phyloP scores from a whole-genome alignment of 2,113 vertebrate species.

The Sciurus niger region DNA sequence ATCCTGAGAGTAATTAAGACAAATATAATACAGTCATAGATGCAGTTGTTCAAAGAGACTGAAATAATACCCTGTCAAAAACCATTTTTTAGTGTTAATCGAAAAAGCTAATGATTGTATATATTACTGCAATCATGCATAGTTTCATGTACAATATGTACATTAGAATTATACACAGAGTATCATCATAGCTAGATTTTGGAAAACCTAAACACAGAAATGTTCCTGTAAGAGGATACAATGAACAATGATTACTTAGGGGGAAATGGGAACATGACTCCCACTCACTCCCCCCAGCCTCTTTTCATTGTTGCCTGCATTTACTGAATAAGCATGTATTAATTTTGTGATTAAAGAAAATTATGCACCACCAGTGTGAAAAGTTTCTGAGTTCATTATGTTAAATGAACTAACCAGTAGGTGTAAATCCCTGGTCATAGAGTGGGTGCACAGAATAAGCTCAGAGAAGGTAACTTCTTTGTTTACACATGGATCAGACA shows the following conservation, averaged over 20 bases:
- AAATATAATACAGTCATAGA: neutral
- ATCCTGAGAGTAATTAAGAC: constrained; percentile 15
- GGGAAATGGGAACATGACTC: neutral
- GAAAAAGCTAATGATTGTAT: constrained; percentile 1
- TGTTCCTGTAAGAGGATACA: neutral
- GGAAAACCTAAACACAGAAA: constrained; percentile 25
- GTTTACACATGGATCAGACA: neutral
- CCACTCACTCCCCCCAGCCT: neutral
- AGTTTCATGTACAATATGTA: neutral
- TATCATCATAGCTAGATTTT: neutral
- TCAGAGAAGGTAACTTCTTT: neutral
- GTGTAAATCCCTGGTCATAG: neutral
- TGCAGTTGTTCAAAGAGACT: neutral
- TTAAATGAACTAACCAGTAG: neutral
- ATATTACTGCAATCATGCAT: neutral
- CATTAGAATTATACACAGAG: neutral
- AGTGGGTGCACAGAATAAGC: neutral
- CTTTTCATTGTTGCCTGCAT: constrained; percentile 22
- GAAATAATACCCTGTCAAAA: neutral
- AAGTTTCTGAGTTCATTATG: neutral
- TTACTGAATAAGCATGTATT: constrained; percentile 8
- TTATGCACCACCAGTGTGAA: neutral
- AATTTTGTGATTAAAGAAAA: constrained; percentile 52
- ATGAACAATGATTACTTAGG: neutral
- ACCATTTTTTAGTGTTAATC: constrained; percentile 6